Evolutionary conservation across 2,797 vertebrate genomes (phyloP), one percentile per base, ranked within the genome.

Genomic region (Aphelocoma californica): DNA sequence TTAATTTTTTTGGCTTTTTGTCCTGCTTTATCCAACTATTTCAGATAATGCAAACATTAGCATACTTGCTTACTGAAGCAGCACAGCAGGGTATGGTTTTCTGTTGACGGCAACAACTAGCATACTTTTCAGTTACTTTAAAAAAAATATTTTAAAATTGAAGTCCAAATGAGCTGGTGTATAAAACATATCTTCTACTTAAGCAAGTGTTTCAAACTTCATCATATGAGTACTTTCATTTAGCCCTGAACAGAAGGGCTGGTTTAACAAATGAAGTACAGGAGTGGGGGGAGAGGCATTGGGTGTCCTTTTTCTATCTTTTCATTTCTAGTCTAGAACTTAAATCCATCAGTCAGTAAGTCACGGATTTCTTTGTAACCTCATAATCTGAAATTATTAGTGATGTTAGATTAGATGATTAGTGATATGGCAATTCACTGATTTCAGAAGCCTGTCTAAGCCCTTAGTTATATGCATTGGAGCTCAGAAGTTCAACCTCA

Each of bases 271-370:
- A 70, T 26, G 2, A 85, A 81, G 12, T 44, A 40, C 5, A 25
- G 31, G 67, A 80, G 36, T 10, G 3, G 5, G 12, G 12, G 7
- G 29, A 24, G 18, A 48, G 0, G 7, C 11, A 70, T 0, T 53
- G 16, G 7, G 10, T 8, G 9, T 62, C 12, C 61, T 70, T 81
- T 70, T 56, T 36, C 25, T 36, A 12, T 47, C 44, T 66, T 70
- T 29, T 44, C 15, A 73, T 83, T 45, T 69, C 16, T 18, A 50
- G 19, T 18, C 50, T 69, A 47, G 34, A 57, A 81, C 14, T 73
- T 80, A 58, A 53, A 54, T 36, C 42, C 23, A 48, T 26, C 28
- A 31, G 18, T 36, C 9, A 16, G 14, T 38, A 54, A 67, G 3
- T n/a, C 48, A 77, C 2, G 0, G 10, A 44, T 29, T 45, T 88